These are phyloP conservation scores for Ancistrus triradiatus DNA, from an alignment of 2,113 vertebrate genomes.

Conservation along the genomic window DNA sequence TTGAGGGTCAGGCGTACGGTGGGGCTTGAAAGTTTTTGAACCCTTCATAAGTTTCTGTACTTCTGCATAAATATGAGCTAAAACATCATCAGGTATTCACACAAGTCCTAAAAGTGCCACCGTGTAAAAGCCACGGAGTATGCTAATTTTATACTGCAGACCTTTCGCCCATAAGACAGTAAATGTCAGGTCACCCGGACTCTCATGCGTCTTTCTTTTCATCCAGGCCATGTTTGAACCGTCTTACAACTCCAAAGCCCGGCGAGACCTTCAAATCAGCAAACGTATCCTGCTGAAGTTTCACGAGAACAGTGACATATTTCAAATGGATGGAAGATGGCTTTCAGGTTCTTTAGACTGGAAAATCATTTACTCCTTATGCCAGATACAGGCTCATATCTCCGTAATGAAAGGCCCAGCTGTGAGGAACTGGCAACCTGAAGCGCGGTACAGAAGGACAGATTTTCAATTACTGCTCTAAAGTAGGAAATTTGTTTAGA, in stretches of 20 bases:
- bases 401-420: conserved; percentile 46
- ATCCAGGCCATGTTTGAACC: conserved; percentile 26
- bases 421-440: conserved; percentile 60
- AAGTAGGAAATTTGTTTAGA: conserved; percentile 54
- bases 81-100: no score
- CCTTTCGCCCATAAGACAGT: no score
- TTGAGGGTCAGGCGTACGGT: no score
- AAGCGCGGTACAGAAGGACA: conserved; percentile 57
- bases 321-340: conserved; percentile 64
- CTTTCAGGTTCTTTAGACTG: conserved; percentile 61
- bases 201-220: conserved; percentile 13
- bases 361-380: conserved; percentile 31
- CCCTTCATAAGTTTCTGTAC: no score
- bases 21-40: no score
- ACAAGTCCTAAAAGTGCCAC: no score
- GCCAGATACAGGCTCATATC: conserved; percentile 39
- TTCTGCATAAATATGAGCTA: no score
- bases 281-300: conserved; percentile 60
- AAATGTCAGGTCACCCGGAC: no score
- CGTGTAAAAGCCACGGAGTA: no score
- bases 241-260: background rate
- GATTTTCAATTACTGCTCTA: conserved; percentile 51
- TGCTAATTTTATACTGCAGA: no score
- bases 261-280: conserved; percentile 58
- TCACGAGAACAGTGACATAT: conserved; percentile 61